Conservation (phyloP, 1,140 invertebrate genomes). For the Nixonia krombeini region DNA sequence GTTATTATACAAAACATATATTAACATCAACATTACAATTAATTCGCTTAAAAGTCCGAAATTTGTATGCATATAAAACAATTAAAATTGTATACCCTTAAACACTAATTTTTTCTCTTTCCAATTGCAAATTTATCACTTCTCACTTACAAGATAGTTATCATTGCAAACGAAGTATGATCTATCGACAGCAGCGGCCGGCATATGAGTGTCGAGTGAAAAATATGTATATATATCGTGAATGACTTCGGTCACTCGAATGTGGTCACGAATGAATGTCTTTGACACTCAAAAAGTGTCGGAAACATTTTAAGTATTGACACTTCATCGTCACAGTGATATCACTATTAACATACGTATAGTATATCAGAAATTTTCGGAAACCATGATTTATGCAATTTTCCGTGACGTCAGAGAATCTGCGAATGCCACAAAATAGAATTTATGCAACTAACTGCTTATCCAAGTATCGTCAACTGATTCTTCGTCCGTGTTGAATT, state of each 20-base stretch:
- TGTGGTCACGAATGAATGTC: neutral
- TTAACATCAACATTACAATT: no score
- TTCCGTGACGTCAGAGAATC: no score
- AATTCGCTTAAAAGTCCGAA: no score
- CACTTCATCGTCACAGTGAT: neutral
- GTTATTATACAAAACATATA: no score
- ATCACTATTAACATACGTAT: neutral
- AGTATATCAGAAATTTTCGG: no score
- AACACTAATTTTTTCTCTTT: no score
- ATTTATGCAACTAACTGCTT: constrained; percentile 36
- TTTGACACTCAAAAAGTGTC: neutral
- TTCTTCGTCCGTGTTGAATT: constrained; percentile 50
- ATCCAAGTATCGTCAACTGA: constrained; percentile 24
- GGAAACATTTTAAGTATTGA: neutral
- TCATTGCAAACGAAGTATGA: constrained; percentile 68
- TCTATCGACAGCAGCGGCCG: constrained; percentile 56
- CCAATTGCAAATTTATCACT: no score
- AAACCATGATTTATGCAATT: constrained; percentile 3
- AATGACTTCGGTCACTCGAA: neutral
- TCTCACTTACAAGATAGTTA: constrained; percentile 63
- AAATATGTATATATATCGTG: neutral
- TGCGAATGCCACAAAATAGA: no score
- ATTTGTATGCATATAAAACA: no score
- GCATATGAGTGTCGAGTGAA: constrained; percentile 46
- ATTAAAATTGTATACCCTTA: no score